Evolutionary conservation across 2,888 invertebrate species (phyloP), one percentile per base, ranked within the genome.

Genomic region (Antheraea assamensis): DNA sequence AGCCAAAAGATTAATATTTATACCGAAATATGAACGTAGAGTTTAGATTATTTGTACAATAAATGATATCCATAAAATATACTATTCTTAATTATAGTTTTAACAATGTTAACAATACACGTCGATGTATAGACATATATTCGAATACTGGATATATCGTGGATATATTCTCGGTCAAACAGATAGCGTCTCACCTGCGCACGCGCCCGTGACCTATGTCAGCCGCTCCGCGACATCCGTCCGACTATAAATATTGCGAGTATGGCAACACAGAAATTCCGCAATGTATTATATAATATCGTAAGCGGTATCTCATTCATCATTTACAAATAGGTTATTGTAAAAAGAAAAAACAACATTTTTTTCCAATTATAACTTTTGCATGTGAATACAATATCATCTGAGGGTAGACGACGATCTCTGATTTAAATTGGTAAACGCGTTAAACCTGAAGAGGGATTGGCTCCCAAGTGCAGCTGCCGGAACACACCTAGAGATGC

Each of bases 151-250:
- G 8, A 72, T 71, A 35, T n/a, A 31, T 24, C 24, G 61, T 30
- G 75, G n/a, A n/a, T n/a, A n/a, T 79, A 76, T 74, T 72, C 71
- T 58, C 58, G 73, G 80, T 72, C 79, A 79, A 80, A 81, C 82
- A 79, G 79, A 78, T 79, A 27, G 64, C 75, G 79, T 70, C 78
- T 81, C 82, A 85, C 82, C 84, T 84, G 83, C 76, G 74, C 73
- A 55, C n/a, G 61, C 78, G 83, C 81, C 85, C 86, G 79, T 85
- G 83, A 83, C 84, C 85, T 78, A 74, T 74, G 75, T 74, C 77
- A 31, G 52, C 13, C 66, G 70, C 64, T 35, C 24, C 71, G 68
- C 35, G 35, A 74, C 71, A 75, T 76, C 75, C 76, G 74, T 35
- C 35, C 27, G 70, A 71, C 79, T 81, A 81, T 76, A 79, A 80